Percentiles rank a stretch among this genome's conserved stretches.
phyloP scores from a whole-genome alignment of 1,140 invertebrate species.

The Oscheius sp. region DNA sequence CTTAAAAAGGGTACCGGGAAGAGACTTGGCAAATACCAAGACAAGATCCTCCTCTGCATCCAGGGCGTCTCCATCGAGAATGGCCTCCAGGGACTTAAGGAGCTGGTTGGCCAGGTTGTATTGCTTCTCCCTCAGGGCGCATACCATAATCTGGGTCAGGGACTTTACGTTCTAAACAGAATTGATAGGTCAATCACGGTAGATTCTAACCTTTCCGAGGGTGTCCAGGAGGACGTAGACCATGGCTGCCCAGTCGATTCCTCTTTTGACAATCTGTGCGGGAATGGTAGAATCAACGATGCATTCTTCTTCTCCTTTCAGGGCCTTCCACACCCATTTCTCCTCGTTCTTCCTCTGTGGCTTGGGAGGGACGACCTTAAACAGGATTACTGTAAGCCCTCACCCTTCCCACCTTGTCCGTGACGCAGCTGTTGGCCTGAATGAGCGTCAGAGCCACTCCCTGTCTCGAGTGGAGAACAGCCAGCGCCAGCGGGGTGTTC shows the following conservation, averaged over 20 bases:
- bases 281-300: slow-evolving; percentile 12
- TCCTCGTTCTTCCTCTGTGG: background rate
- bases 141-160: slow-evolving; percentile 46
- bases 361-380: no score
- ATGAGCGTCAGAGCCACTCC: slow-evolving; percentile 45
- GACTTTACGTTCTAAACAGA: background rate
- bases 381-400: no score
- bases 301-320: background rate
- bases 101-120: slow-evolving; percentile 63
- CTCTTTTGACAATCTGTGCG: slow-evolving; percentile 32
- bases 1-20: background rate
- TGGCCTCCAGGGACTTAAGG: slow-evolving; percentile 56
- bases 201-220: slow-evolving; percentile 34
- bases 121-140: slow-evolving; percentile 62
- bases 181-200: background rate
- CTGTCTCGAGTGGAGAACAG: slow-evolving; percentile 63
- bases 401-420: slow-evolving; percentile 5
- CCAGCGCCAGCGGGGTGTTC: slow-evolving; percentile 65
- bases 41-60: slow-evolving; percentile 19
- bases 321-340: slow-evolving; percentile 20
- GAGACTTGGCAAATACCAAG: slow-evolving; percentile 12
- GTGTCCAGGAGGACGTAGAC: slow-evolving; percentile 39
- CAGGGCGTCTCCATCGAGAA: slow-evolving; percentile 6
- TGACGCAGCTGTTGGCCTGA: slow-evolving; percentile 33
- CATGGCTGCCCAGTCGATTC: slow-evolving; percentile 32